These are phyloP conservation scores for Axea sp. DNA, from an alignment of 2,888 invertebrate species.

Conservation along the genomic window DNA sequence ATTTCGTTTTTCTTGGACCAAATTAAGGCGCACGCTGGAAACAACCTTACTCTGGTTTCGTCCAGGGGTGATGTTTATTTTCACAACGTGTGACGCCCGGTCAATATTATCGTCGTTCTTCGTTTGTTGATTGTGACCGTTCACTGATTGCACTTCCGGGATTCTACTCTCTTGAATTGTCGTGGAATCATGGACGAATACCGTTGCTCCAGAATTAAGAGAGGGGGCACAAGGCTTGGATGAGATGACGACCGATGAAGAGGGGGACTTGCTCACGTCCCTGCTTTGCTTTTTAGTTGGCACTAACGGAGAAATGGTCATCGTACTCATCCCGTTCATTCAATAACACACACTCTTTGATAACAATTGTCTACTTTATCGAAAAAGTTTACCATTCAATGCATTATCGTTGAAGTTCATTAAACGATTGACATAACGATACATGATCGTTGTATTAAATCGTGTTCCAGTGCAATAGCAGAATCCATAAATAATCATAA, in stretches of 20 bases:
- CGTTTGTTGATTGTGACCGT: conserved; percentile 67
- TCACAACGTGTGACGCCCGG: conserved; percentile 83
- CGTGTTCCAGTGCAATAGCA: too few relatives aligned
- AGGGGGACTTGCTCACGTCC: conserved; percentile 68
- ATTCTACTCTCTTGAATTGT: conserved; percentile 74
- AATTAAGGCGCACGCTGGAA: conserved; percentile 72
- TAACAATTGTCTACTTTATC: too few relatives aligned
- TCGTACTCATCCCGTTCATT: conserved; percentile 71
- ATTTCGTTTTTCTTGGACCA: conserved; percentile 58
- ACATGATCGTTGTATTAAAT: too few relatives aligned
- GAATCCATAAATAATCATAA: too few relatives aligned
- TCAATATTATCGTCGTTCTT: conserved; percentile 55
- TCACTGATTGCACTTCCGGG: conserved; percentile 73
- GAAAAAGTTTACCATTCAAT: too few relatives aligned
- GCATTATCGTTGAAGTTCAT: too few relatives aligned
- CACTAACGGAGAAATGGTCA: conserved; percentile 73
- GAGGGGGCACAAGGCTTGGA: conserved; percentile 54
- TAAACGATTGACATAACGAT: too few relatives aligned
- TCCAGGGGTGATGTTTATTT: conserved; percentile 85
- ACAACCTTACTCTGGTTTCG: conserved; percentile 78
- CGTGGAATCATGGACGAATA: conserved; percentile 78
- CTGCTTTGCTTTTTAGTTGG: conserved; percentile 67
- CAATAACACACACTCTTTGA: conserved; percentile 46
- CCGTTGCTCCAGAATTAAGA: conserved; percentile 79
- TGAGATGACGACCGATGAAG: conserved; percentile 69